Evolutionary conservation across 2,888 invertebrate genomes (phyloP).

Genomic region (Boloria selene): DNA sequence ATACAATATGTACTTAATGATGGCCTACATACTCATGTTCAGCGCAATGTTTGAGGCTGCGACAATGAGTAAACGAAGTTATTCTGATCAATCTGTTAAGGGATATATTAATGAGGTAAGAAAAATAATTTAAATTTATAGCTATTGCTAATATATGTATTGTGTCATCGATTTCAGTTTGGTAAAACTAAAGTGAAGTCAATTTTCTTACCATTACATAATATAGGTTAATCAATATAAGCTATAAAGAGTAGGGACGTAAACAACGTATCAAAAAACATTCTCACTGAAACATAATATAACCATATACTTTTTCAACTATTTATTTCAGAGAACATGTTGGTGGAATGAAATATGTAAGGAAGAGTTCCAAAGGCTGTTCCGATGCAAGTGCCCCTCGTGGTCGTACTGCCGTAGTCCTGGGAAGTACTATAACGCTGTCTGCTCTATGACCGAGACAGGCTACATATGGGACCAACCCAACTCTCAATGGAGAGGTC

Average conservation of each 20-base stretch:
- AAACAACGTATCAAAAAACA: too few species aligned
- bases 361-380: conserved; percentile 93
- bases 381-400: conserved; percentile 93
- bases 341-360: conserved; percentile 98
- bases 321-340: conserved; percentile 88
- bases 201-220: too few species aligned
- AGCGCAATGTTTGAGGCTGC: conserved; percentile 61
- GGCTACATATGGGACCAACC: conserved; percentile 96
- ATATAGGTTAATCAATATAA: too few species aligned
- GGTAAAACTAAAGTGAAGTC: neutral
- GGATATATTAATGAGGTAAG: conserved; percentile 92
- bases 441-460: conserved; percentile 94
- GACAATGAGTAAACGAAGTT: conserved; percentile 85
- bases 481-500: conserved; percentile 72
- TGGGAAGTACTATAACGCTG: conserved; percentile 94
- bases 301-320: neutral
- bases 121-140: neutral
- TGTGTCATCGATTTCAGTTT: neutral
- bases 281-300: too few species aligned
- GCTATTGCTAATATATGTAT: neutral
- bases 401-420: conserved; percentile 95
- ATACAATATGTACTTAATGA: conserved; percentile 61
- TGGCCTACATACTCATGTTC: conserved; percentile 63
- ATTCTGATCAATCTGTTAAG: conserved; percentile 90
- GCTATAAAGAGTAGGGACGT: too few species aligned